phyloP scores from a whole-genome alignment of 2,797 vertebrate genomes.

The Phrynocephalus forsythii region DNA sequence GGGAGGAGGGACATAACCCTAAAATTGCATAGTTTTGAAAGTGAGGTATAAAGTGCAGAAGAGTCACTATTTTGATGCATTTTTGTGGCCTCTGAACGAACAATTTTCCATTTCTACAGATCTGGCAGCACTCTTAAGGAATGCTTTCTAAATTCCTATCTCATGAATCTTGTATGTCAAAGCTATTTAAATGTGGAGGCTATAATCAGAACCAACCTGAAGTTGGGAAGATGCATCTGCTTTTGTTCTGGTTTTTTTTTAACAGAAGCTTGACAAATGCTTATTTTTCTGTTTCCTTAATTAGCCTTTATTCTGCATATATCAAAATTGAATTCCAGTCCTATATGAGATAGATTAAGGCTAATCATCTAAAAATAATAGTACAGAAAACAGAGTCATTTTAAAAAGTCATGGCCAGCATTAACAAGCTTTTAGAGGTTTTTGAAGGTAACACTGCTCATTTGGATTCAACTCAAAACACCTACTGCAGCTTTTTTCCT shows the following conservation, averaged over 20 bases:
- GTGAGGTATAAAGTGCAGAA: slow-evolving; percentile 16
- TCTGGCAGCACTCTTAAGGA: slow-evolving; percentile 37
- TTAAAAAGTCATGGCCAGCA: background rate
- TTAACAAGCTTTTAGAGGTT: background rate
- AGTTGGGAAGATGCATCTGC: slow-evolving; percentile 14
- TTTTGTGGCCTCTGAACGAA: slow-evolving; percentile 47
- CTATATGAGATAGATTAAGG: background rate
- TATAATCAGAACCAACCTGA: slow-evolving; percentile 12
- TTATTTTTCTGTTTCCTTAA: background rate
- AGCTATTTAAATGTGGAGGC: background rate
- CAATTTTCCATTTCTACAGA: slow-evolving; percentile 30
- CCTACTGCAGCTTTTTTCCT: background rate
- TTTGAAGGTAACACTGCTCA: background rate
- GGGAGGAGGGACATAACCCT: background rate
- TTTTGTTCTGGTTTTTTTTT: slow-evolving; percentile 10
- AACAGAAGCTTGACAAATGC: background rate
- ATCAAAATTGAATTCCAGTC: background rate
- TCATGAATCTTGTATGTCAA: slow-evolving; percentile 33
- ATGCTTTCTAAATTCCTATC: slow-evolving; percentile 4
- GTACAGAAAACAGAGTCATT: background rate
- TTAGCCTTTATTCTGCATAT: slow-evolving; percentile 2
- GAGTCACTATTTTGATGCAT: slow-evolving; percentile 23
- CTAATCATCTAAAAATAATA: background rate
- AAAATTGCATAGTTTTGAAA: slow-evolving; percentile 16
- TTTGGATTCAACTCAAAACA: slow-evolving; percentile 1